Conservation (phyloP, 2,797 vertebrate species). For the Prionace glauca region DNA sequence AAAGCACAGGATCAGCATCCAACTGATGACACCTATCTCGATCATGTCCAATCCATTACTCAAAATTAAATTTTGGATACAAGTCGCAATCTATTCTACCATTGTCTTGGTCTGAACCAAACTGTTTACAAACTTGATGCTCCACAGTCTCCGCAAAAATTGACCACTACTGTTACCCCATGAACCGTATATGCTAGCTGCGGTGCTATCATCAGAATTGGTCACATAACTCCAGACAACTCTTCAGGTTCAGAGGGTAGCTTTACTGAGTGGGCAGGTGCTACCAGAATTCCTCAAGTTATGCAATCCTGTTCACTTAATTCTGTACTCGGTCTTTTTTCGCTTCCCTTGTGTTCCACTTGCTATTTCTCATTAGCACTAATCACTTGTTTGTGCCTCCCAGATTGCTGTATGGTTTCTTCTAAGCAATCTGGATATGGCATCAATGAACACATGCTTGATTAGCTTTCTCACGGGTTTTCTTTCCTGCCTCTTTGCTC, state of each 20-base stretch:
- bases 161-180: neutral
- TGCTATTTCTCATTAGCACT: neutral
- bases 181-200: neutral
- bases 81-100: neutral
- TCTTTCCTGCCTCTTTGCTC: neutral
- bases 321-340: neutral
- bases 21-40: neutral
- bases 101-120: neutral
- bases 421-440: neutral
- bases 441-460: neutral
- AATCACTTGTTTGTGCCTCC: neutral
- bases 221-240: neutral
- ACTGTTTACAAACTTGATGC: neutral
- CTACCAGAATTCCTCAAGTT: neutral
- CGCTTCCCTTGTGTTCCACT: neutral
- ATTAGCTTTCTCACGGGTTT: neutral
- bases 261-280: neutral
- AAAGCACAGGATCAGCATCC: neutral
- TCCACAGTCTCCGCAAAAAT: neutral
- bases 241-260: neutral
- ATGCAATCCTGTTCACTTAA: neutral
- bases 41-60: neutral
- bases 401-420: neutral
- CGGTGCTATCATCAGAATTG: neutral
- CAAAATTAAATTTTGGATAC: neutral